Base-by-base conservation (phyloP, 2,113 vertebrate genomes). In the Periophthalmus modestus region DNA sequence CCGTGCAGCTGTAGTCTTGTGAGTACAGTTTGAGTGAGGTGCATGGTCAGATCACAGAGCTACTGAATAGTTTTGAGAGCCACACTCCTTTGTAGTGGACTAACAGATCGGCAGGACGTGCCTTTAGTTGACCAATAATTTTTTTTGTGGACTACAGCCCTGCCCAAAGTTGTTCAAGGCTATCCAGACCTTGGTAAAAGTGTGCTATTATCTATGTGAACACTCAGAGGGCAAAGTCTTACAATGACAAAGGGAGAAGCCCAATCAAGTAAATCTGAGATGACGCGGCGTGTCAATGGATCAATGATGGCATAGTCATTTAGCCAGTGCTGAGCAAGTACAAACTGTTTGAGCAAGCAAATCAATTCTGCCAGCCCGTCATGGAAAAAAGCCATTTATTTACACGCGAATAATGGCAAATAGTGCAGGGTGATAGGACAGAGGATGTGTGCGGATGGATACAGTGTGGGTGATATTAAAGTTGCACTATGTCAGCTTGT, bases 261-360 rank as follows among this genome's bases (percentile, higher is more conserved):
- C 28, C 67, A 75, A 72, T 72, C 33, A 75, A 82, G 80, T 82
- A 77, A 86, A 90, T 85, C 77, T 55, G 71, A 85, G 79, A 89
- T 81, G 89, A 84, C 87, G 70, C 75, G 78, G 62, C 74, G 67
- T 90, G 87, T 92, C 89, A 84, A 34, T 88, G 86, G 86, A 91
- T 92, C 92, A 88, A 89, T 91, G 88, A 72, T 55, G 66, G 74
- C 78, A 77, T 83, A 91, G 88, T 91, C 89, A 86, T 91, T 93
- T 92, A 91, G 89, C 84, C 82, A 69, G 87, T 81, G 84, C 88
- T 89, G 86, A 85, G 86, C 87, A 88, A 84, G 81, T 87, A 86
- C 88, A 92, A 89, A 91, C 88, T 85, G 82, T 89, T 92, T 90
- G 85, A 89, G 90, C 89, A 87, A 88, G 87, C 85, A 86, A 92